Conservation (phyloP, 1,140 invertebrate genomes). For the Drusus annulatus region DNA sequence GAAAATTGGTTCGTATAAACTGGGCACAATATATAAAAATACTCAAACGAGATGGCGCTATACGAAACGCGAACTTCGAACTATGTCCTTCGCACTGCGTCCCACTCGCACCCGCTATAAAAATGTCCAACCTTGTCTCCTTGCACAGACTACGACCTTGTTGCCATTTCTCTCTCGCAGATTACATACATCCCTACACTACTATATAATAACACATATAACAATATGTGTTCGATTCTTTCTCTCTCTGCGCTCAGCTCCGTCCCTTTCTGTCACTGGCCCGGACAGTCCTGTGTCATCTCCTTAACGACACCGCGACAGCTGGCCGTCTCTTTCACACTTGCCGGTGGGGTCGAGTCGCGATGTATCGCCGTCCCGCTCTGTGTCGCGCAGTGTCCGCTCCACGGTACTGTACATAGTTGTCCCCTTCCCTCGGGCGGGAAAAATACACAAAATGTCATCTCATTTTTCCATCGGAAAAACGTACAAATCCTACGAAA, state of each 20-base stretch:
- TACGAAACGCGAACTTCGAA: conserved; percentile 30
- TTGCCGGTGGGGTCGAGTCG: background rate
- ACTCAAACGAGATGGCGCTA: conserved; percentile 25
- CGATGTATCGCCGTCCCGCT: background rate
- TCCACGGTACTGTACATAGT: conserved; percentile 36
- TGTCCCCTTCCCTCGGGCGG: conserved; percentile 41
- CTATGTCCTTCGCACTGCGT: background rate
- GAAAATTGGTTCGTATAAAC: no score
- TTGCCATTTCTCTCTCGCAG: conserved; percentile 37
- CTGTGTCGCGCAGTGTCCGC: conserved; percentile 34
- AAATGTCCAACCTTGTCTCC: conserved; percentile 47
- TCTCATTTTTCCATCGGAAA: conserved; percentile 11
- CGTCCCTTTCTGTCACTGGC: conserved; percentile 42
- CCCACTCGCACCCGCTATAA: conserved; percentile 27
- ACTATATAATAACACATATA: no score
- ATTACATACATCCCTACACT: background rate
- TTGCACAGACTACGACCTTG: conserved; percentile 40
- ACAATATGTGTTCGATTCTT: conserved; percentile 11
- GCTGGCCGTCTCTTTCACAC: conserved; percentile 16
- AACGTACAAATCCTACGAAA: background rate
- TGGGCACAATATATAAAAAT: conserved; percentile 8
- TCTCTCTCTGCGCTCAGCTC: conserved; percentile 42
- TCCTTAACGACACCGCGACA: conserved; percentile 44
- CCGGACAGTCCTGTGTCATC: conserved; percentile 44
- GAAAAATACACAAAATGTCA: conserved; percentile 39